phyloP scores from a whole-genome alignment of 2,888 invertebrate genomes.

The Idaea dimidiata region DNA sequence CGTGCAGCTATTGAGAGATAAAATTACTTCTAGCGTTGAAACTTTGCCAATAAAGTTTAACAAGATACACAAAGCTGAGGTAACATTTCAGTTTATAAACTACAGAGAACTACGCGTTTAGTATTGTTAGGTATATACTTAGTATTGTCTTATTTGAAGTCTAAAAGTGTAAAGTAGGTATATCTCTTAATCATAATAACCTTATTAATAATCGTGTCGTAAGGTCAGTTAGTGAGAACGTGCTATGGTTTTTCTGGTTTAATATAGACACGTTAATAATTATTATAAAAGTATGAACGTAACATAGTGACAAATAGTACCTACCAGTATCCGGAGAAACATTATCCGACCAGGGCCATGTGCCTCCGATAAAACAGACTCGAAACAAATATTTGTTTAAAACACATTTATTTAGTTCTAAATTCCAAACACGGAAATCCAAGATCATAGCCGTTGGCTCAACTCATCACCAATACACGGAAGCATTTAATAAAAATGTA shows the following conservation, averaged over 20 bases:
- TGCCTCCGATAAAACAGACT: background rate
- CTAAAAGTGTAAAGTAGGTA: no score
- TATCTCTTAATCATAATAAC: no score
- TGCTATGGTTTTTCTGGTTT: no score
- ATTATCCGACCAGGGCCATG: background rate
- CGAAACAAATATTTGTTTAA: background rate
- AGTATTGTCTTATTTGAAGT: no score
- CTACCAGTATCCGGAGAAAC: background rate
- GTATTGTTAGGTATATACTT: no score
- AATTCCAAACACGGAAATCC: conserved; percentile 1
- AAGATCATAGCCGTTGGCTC: background rate
- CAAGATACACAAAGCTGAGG: background rate
- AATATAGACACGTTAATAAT: background rate
- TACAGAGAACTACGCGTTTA: no score
- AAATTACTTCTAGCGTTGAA: background rate
- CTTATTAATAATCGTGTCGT: no score
- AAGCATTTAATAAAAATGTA: background rate
- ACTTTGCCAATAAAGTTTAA: background rate
- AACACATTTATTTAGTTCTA: background rate
- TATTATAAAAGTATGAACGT: background rate
- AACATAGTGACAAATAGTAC: background rate
- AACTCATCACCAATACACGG: background rate
- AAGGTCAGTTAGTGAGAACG: no score
- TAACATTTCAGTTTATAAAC: background rate
- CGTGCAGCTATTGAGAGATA: no score